Evolutionary conservation across 2,797 vertebrate species (phyloP), one percentile per base, ranked within the genome.

Genomic region (Atherinosoma microstoma): DNA sequence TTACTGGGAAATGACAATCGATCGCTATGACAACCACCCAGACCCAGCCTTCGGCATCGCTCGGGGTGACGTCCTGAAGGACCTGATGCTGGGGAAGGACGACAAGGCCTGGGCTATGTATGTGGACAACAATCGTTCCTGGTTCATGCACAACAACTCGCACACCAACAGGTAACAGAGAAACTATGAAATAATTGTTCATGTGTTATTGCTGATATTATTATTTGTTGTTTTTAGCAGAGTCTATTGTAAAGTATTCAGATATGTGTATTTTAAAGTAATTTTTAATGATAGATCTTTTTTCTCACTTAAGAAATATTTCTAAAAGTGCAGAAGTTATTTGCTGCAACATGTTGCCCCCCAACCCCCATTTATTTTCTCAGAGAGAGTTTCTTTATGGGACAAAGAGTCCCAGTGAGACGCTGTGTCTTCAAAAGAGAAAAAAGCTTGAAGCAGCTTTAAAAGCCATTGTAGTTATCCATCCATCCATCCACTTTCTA

Each of bases 61-160:
- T 0, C 96, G 96, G 30, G 88, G 85, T 0, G 97, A 99, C n/a
- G 97, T 98, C 58, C 91, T 98, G 84, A 99, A 99, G 88, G 98
- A 99, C 1, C 96, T 96, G 91, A 98, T 99, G 98, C 93, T 99
- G 89, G 98, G 98, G 71, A 99, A 99, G 91, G 98, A 99, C 7
- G 97, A 99, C 90, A 99, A 98, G 89, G 98, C 98, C 13, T 99
- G 97, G 98, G 97, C 97, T 80, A 98, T 99, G 98, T 99, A 99
- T 8, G 98, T 99, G 94, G 98, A 99, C 94, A 99, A 98, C 89
- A 98, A 98, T 94, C 94, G 97, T 73, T 98, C 97, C 92, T 99
- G 98, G 98, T 99, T 99, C 95, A 99, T 99, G 97, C 97, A 99
- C 95, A 98, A 97, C 95, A 99, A 99, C 86, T 98, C 97, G 0